Percentiles rank a stretch among this genome's conserved stretches.
These are phyloP conservation scores for Plestiodon gilberti DNA, from an alignment of 2,113 vertebrate species.

Conservation along the genomic window DNA sequence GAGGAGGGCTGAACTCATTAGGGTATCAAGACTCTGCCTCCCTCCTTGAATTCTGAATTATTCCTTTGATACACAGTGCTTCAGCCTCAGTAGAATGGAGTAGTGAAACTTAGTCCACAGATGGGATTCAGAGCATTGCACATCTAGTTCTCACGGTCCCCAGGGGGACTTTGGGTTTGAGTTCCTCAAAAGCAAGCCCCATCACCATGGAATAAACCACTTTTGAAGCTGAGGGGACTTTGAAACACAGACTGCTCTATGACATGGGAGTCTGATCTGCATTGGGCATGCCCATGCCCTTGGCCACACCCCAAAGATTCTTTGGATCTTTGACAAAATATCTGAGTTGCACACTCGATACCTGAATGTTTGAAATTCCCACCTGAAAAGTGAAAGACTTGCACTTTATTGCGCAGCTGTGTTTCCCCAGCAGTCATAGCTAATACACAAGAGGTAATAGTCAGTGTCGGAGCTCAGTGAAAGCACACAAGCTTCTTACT, in stretches of 20 bases:
- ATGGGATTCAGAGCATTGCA: too few relatives aligned
- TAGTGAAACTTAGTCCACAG: background rate
- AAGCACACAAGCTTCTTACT: too few relatives aligned
- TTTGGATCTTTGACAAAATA: background rate
- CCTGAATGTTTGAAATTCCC: background rate
- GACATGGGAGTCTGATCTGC: background rate
- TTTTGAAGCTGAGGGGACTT: background rate
- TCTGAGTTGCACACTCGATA: background rate
- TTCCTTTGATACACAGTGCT: background rate
- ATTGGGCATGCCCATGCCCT: background rate
- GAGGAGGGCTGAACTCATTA: conserved; percentile 42
- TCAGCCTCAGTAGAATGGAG: background rate
- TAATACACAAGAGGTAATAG: background rate
- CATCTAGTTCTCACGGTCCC: background rate
- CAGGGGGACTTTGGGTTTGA: background rate
- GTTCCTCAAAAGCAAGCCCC: background rate
- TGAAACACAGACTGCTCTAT: background rate
- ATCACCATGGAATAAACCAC: background rate
- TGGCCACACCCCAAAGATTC: background rate
- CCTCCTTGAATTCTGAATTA: background rate
- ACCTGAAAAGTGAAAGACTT: background rate
- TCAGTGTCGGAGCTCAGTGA: too few relatives aligned
- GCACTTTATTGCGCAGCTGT: background rate
- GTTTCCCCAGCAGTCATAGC: background rate
- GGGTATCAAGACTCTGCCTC: background rate